These are phyloP conservation scores for Yponomeuta cagnagella DNA, from an alignment of 2,888 invertebrate species.

Conservation along the genomic window DNA sequence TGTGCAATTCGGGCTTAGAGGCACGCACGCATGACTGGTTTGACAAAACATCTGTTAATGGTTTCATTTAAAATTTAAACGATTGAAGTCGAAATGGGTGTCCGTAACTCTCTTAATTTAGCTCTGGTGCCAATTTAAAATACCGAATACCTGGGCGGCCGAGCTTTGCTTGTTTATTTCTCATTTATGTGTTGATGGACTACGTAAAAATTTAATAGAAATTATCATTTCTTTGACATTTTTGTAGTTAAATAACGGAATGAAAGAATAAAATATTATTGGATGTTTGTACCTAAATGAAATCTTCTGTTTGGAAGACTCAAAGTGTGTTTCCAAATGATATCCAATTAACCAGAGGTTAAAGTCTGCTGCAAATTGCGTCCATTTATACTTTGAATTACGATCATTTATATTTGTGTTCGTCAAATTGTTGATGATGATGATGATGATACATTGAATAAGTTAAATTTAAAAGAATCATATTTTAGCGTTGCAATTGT, in stretches of 20 bases:
- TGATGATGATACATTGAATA: neutral
- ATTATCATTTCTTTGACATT: no score
- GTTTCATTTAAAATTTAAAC: slow-evolving; percentile 1
- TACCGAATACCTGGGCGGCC: no score
- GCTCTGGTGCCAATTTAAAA: no score
- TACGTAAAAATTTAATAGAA: no score
- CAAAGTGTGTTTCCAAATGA: neutral
- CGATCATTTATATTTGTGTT: no score
- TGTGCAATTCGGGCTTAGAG: neutral
- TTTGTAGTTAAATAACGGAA: no score
- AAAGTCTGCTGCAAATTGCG: neutral
- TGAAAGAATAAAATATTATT: no score
- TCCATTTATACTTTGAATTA: neutral
- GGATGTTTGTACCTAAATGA: no score
- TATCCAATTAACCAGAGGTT: neutral
- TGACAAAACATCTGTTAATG: neutral
- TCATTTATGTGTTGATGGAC: no score
- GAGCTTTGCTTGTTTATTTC: no score
- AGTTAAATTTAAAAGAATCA: neutral
- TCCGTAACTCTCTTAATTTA: neutral
- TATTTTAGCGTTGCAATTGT: neutral
- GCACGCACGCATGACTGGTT: neutral
- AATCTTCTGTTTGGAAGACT: neutral
- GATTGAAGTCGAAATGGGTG: neutral
- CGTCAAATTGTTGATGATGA: no score